Evolutionary conservation across 2,888 invertebrate genomes (phyloP).

Genomic region (Caenorhabditis angaria): DNA sequence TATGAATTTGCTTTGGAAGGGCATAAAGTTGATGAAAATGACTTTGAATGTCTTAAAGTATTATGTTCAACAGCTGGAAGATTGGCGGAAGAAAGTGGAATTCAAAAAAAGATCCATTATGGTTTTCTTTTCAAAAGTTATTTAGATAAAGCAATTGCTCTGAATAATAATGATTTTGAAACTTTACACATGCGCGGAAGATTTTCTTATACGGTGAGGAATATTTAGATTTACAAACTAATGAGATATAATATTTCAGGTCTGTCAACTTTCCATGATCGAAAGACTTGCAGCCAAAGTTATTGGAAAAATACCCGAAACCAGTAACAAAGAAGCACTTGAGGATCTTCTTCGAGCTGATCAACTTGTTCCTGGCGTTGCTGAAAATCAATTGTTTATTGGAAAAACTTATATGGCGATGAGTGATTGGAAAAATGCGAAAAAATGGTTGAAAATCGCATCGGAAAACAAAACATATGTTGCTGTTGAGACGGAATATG

Average conservation of each 20-base stretch:
- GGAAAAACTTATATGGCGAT: slow-evolving; percentile 47
- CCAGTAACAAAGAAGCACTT: slow-evolving; percentile 35
- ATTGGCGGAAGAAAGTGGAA: slow-evolving; percentile 47
- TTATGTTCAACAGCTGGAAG: slow-evolving; percentile 45
- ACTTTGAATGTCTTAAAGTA: slow-evolving; percentile 30
- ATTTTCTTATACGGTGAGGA: slow-evolving; percentile 46
- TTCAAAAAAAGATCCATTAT: slow-evolving; percentile 41
- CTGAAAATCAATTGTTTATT: slow-evolving; percentile 51
- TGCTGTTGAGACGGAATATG: slow-evolving; percentile 38
- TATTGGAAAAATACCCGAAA: slow-evolving; percentile 39
- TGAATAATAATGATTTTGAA: slow-evolving; percentile 39
- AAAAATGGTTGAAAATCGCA: slow-evolving; percentile 34
- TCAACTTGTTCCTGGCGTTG: slow-evolving; percentile 17
- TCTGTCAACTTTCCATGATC: slow-evolving; percentile 31
- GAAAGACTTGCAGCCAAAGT: slow-evolving; percentile 38
- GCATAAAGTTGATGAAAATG: slow-evolving; percentile 15
- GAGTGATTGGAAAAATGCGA: slow-evolving; percentile 42
- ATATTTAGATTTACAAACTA: neutral
- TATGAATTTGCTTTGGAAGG: slow-evolving; percentile 27
- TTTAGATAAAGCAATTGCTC: slow-evolving; percentile 38
- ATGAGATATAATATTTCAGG: slow-evolving; percentile 17
- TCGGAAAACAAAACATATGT: slow-evolving; percentile 16
- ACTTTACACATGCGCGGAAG: slow-evolving; percentile 52
- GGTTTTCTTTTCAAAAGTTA: slow-evolving; percentile 49
- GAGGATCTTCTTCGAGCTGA: slow-evolving; percentile 41